Evolutionary conservation across 2,797 vertebrate species (phyloP), one percentile per base, ranked within the genome.

Genomic region (Anas bahamensis): DNA sequence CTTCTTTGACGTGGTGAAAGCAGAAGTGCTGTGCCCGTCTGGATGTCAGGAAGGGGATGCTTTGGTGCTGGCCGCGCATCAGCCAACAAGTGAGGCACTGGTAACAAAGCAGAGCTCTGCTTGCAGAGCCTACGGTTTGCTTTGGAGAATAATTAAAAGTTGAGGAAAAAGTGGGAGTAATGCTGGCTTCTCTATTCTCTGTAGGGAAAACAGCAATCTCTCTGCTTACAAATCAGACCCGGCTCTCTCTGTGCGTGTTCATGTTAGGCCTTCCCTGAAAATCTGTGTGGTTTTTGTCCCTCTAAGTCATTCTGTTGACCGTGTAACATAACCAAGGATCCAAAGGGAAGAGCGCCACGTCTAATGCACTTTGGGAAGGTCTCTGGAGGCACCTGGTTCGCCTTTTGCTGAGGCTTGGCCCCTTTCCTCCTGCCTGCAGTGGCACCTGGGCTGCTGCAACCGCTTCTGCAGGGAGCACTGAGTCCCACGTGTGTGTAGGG

Each of bases 401-500:
- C 42, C 42, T 53, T 89, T 59, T 52, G 19, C 39, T 57, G 77
- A 63, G n/a, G 26, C 23, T 46, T 71, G 33, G n/a, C 42, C 39
- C 48, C 48, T 24, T 64, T 53, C 18, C 65, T 87, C 11, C 75
- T 69, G 24, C 55, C 69, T n/a, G n/a, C 60, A 24, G 68, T 44
- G 80, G 10, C 48, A 23, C 18, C 12, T 28, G 17, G 53, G 4
- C 56, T 19, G n/a, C 8, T 68, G 56, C 46, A 48, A 10, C 14
- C 23, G 1, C 52, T 50, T 1, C 2, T 48, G 75, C 9, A 24
- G 39, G 13, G 0, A 16, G 8, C 10, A 24, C n/a, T 37, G 29
- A 9, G 61, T 35, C 44, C 75, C n/a, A 0, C 5, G 0, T 6
- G 1, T 7, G 37, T 17, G 23, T 33, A 46, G 59, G 46, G 81